Base-by-base conservation (phyloP, 1,140 invertebrate species). In the Mercenaria mercenaria region DNA sequence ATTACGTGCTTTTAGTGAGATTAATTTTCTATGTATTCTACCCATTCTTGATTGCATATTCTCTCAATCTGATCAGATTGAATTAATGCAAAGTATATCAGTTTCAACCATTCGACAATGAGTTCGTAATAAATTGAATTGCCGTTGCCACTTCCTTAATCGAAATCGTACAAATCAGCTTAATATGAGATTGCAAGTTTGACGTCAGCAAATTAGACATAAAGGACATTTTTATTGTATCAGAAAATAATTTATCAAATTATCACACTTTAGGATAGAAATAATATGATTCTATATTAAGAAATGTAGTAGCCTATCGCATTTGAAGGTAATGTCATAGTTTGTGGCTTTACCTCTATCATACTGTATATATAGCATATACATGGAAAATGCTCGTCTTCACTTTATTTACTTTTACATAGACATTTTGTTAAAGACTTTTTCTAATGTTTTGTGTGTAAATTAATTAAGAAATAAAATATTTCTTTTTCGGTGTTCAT, bases 1-100 rank as follows among this genome's bases (percentile, higher is more conserved):
- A 72, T 72, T 32, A 72, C 37, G 32, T 29, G 67, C 67, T 72
- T 72, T 72, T 72, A 72, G 34, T 41, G 32, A 37, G 67, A 72
- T 72, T 72, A 72, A 72, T 72, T 72, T 72, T 39, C 32, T 39
- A 37, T 39, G 29, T 72, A 39, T 37, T 39, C 29, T 41, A 18
- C 39, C 34, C 29, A 11, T 41, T 4, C 67, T 15, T 39, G 67
- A 72, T 72, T 72, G 32, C 67, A 37, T 72, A 20, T 39, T 15
- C 37, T 20, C 32, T 15, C 67, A 72, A 39, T 72, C 67, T 72
- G 67, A 1, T 72, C 18, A 39, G 67, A 37, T 72, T 15, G 67
- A 72, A 72, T 72, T 72, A 72, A 29, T n/a, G 34, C 67, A 20
- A 29, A 1, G 8, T 72, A 72, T 72, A 72, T 72, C 34, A 41